These are phyloP conservation scores for Ageneiosus marmoratus DNA, from an alignment of 2,113 vertebrate species.

Conservation along the genomic window DNA sequence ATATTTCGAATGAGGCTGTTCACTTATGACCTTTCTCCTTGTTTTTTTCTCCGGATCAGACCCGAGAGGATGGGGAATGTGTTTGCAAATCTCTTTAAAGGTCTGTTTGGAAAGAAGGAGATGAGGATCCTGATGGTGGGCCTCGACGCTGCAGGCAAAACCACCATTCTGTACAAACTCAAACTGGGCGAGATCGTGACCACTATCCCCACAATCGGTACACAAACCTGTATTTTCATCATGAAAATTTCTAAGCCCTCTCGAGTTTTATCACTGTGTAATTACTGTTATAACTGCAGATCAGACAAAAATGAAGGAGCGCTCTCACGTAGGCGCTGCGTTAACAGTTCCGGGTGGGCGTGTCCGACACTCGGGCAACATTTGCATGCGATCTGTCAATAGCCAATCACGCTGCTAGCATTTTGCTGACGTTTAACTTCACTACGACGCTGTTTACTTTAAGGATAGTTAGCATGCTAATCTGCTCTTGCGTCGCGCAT, in stretches of 20 bases:
- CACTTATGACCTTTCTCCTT: background rate
- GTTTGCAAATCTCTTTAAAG: constrained; percentile 77
- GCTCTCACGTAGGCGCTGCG: too few species aligned
- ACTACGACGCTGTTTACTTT: too few species aligned
- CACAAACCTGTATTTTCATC: too few species aligned
- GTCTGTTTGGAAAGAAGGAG: constrained; percentile 83
- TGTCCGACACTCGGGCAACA: too few species aligned
- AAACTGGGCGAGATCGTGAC: constrained; percentile 87
- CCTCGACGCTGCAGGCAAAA: constrained; percentile 85
- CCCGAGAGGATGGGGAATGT: constrained; percentile 80
- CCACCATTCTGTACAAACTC: constrained; percentile 86
- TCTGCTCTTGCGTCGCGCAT: too few species aligned
- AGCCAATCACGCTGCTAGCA: too few species aligned
- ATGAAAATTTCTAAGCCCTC: background rate
- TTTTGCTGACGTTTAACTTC: too few species aligned
- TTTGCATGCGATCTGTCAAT: too few species aligned
- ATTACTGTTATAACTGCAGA: background rate
- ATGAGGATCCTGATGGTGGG: constrained; percentile 89
- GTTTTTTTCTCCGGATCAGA: constrained; percentile 44
- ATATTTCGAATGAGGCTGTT: background rate
- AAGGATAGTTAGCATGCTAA: too few species aligned
- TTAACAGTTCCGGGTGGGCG: too few species aligned
- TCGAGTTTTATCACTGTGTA: background rate
- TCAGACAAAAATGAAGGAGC: too few species aligned
- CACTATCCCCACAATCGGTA: constrained; percentile 85